A percentile compares a stretch with the other conserved stretches of the same genome.
phyloP scores from a whole-genome alignment of 2,888 invertebrate genomes.

The Yponomeuta cagnagella region DNA sequence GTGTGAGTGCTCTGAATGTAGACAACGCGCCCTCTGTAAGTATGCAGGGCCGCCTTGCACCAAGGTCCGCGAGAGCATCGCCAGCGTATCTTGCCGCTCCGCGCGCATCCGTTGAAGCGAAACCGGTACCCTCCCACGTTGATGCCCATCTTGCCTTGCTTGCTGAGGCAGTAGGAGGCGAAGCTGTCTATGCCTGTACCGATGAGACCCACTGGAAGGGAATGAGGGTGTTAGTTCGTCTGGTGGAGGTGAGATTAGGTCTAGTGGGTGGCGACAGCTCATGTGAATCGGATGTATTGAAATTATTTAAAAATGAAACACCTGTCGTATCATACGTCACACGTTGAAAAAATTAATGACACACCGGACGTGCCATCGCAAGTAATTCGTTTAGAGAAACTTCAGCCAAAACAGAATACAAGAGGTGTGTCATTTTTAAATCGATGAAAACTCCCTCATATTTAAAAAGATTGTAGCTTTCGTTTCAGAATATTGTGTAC shows the following conservation, averaged over 20 bases:
- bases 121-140: conserved; percentile 66
- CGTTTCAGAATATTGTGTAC: no score
- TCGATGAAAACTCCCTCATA: no score
- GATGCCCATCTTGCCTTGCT: conserved; percentile 71
- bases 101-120: conserved; percentile 64
- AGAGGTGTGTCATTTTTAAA: no score
- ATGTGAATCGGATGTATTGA: no score
- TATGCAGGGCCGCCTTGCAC: conserved; percentile 68
- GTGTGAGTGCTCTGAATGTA: conserved; percentile 66
- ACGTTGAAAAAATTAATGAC: no score
- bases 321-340: no score
- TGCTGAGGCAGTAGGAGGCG: conserved; percentile 68
- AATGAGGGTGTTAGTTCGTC: conserved; percentile 23
- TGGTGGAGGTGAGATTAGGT: neutral
- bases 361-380: no score
- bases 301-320: no score
- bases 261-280: neutral
- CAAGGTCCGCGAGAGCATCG: conserved; percentile 65
- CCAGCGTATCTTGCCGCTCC: conserved; percentile 69
- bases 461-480: no score
- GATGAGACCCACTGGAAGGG: conserved; percentile 54
- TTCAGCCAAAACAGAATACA: no score
- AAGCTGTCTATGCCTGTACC: conserved; percentile 59
- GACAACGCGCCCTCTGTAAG: conserved; percentile 61
- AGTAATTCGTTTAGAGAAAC: no score